Conservation (phyloP, 2,797 vertebrate species). For the Malacoraja senta region DNA sequence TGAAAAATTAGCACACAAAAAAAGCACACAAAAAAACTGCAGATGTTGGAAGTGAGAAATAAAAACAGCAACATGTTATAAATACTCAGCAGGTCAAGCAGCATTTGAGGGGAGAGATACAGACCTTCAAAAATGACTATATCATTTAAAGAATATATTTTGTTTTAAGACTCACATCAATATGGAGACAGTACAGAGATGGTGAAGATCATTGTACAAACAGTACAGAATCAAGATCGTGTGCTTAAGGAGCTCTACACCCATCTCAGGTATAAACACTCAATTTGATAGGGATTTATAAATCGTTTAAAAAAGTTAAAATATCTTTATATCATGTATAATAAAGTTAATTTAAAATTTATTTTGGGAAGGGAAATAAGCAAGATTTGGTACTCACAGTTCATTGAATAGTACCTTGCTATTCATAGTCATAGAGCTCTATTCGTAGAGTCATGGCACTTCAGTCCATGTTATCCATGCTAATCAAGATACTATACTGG, state of each 20-base stretch:
- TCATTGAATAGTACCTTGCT: too few relatives aligned
- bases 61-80: too few relatives aligned
- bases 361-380: not conserved
- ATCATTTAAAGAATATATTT: not conserved
- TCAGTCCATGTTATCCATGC: too few relatives aligned
- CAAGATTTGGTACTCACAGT: not conserved
- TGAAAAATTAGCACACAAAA: not conserved
- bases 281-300: not conserved
- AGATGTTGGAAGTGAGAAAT: too few relatives aligned
- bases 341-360: not conserved
- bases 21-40: too few relatives aligned
- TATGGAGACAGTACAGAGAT: slow-evolving; percentile 97
- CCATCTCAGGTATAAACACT: slow-evolving; percentile 77
- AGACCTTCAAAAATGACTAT: too few relatives aligned
- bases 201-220: slow-evolving; percentile 91
- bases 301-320: not conserved
- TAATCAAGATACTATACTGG: too few relatives aligned
- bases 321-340: too few relatives aligned
- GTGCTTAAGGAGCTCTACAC: slow-evolving; percentile 91
- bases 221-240: slow-evolving; percentile 89
- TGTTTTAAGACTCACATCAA: slow-evolving; percentile 64
- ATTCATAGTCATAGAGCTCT: too few relatives aligned
- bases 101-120: too few relatives aligned
- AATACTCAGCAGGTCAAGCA: too few relatives aligned
- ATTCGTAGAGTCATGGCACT: too few relatives aligned